Base-by-base conservation (phyloP, 2,113 vertebrate genomes). In the Lepisosteus oculatus region DNA sequence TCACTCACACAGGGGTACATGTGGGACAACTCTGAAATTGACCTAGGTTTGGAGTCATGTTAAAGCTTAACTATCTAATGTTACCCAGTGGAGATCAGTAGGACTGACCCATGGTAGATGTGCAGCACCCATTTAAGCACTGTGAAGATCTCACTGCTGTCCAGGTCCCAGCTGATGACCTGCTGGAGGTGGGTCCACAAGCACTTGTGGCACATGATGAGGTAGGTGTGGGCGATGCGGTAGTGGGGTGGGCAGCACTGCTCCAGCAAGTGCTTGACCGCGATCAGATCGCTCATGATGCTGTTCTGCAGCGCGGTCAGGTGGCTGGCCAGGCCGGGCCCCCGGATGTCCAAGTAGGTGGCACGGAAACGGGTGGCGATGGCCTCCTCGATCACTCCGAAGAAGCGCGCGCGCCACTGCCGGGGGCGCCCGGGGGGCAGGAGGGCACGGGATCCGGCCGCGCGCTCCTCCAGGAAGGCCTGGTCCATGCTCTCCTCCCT, bases 171-270 rank as follows among this genome's bases (percentile, higher is more conserved):
- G 66, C 89, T 87, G 61, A 93, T 88, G 45, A 98, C 90, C 70
- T 95, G 91, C 2, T 91, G 89, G 72, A 98, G 89, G 77, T 95
- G 92, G 57, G 74, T 71, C 3, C 82, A 82, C 70, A 99, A 86
- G 72, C 90, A 93, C 8, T 68, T 84, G 76, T 99, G 97, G 77
- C 91, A 94, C 55, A 93, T 93, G 56, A 78, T 85, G 67, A 93
- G 81, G 80, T 96, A 96, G 17, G 92, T 54, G 0, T 72, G 83
- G 3, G 96, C 91, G 67, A 99, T 86, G 8, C 83, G 82, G 83
- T 99, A 99, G 79, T 95, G 90, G 4, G 91, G 80, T 0, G 97
- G 97, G 70, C 95, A 96, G 0, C 97, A 99, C 74, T 96, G 96
- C 65, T 93, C 95, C 85, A 99, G 85, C 44, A 96, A 80, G 72